Evolutionary conservation across 2,113 vertebrate genomes (phyloP).

Genomic region (Pluvialis apricaria): DNA sequence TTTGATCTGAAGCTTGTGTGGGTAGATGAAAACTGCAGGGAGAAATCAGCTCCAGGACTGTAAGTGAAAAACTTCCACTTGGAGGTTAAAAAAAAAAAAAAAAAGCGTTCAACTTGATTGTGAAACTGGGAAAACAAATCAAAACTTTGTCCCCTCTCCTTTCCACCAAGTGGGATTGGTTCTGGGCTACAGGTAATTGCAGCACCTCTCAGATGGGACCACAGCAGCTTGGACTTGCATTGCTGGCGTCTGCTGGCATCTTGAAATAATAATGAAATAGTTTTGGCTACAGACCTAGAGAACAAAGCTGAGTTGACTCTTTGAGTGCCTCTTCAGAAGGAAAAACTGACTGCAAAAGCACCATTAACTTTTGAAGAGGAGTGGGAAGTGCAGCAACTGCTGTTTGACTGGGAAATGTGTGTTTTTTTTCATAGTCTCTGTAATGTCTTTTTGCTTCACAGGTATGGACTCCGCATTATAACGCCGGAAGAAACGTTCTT

Average conservation of each 20-base stretch:
- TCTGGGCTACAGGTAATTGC: not conserved
- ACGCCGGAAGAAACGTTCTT: constrained; percentile 69
- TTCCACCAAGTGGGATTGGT: not conserved
- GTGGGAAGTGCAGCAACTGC: not conserved
- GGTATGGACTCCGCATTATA: constrained; percentile 16
- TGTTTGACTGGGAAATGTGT: not conserved
- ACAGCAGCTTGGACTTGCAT: not conserved
- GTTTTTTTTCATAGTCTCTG: not conserved
- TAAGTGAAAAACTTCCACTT: constrained; percentile 28
- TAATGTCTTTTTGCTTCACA: not conserved
- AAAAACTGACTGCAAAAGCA: not conserved
- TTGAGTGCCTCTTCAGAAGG: not conserved
- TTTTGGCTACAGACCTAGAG: not conserved
- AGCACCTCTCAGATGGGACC: not conserved
- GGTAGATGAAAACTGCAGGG: constrained; percentile 42
- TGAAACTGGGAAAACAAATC: not conserved
- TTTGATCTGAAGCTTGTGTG: constrained; percentile 77
- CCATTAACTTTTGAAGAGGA: not conserved
- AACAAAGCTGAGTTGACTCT: not conserved
- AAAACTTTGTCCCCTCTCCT: not conserved
- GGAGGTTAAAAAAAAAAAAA: not conserved
- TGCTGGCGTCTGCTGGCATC: not conserved
- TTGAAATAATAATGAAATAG: not conserved
- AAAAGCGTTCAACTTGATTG: rapidly evolving
- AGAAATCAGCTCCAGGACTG: constrained; percentile 16